These are phyloP conservation scores for Hemicentrotus pulcherrimus DNA, from an alignment of 35 echinoderm and acorn worm genomes.

Conservation along the genomic window DNA sequence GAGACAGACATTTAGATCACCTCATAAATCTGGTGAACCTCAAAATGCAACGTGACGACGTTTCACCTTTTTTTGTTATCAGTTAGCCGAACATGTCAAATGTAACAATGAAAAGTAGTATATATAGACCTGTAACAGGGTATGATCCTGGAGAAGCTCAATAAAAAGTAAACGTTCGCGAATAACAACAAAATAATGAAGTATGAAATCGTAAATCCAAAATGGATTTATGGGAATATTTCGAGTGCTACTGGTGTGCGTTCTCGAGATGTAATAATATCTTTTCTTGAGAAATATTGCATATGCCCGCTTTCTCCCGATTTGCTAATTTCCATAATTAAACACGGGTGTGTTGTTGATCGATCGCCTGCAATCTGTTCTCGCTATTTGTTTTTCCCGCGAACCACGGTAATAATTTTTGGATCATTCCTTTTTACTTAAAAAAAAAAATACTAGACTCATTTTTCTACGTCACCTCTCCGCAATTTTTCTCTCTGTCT, in stretches of 20 bases:
- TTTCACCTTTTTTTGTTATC: no score
- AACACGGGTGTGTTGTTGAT: neutral
- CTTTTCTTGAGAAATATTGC: neutral
- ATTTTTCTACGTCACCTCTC: no score
- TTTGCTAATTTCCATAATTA: neutral
- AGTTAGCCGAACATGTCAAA: no score
- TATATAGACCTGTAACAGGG: neutral
- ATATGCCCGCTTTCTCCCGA: neutral
- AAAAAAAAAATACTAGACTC: neutral
- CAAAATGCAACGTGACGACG: no score
- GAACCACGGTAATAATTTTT: neutral
- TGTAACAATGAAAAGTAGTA: neutral
- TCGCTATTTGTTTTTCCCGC: neutral
- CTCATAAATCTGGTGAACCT: no score
- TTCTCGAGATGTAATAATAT: neutral
- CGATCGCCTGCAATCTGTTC: slow-evolving; percentile 7
- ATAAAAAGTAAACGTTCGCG: neutral
- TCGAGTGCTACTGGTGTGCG: neutral
- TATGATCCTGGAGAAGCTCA: neutral
- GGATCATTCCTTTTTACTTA: neutral
- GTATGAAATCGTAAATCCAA: no score
- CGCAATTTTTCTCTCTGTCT: neutral
- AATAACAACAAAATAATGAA: neutral
- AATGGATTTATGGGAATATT: neutral
- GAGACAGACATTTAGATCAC: no score